Base-by-base conservation (phyloP, 2,888 invertebrate genomes). In the Rhagophthalmus giganteus region DNA sequence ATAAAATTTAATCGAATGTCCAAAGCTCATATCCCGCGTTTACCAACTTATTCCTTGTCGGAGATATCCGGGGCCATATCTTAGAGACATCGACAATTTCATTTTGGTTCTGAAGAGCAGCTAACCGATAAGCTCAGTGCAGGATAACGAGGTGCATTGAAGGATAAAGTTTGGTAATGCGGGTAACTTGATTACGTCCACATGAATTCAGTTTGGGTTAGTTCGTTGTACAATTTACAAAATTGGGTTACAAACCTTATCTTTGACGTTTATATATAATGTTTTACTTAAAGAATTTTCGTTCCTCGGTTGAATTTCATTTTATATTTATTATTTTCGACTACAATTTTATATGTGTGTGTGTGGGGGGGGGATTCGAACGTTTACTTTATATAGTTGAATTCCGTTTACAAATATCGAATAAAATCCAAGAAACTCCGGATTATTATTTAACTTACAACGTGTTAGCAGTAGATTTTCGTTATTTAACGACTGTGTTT, bases 121-220 rank as follows among this genome's bases (percentile, higher is more conserved):
- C 28, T 48, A 44, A 48, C 48, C 53, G 53, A 52, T 52, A 52
- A 52, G 52, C 47, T 45, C 48, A 53, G 42, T 48, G 39, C 40
- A 47, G 53, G 53, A 53, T 53, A 53, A 53, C 48, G 48, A 47
- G 47, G 48, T 53, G 53, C 48, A 53, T 53, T 48, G 38, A 44
- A 48, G 53, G 53, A 48, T 53, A 34, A 53, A 53, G 53, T 53
- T 53, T 53, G 53, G 53, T 48, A 53, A 53, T 53, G 53, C 53
- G 53, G 47, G 38, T 53, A 53, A 53, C 53, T 47, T 44, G 44
- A 53, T 53, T 53, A 53, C 35, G 37, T 48, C 42, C 48, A 39
- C 53, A 48, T 48, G 47, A 53, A 35, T 53, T 47, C 47, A 44
- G 48, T 53, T 53, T 48, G 34, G 20, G 25, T 46, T 44, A 48